phyloP scores from a whole-genome alignment of 2,113 vertebrate genomes.

The Manacus vitellinus region DNA sequence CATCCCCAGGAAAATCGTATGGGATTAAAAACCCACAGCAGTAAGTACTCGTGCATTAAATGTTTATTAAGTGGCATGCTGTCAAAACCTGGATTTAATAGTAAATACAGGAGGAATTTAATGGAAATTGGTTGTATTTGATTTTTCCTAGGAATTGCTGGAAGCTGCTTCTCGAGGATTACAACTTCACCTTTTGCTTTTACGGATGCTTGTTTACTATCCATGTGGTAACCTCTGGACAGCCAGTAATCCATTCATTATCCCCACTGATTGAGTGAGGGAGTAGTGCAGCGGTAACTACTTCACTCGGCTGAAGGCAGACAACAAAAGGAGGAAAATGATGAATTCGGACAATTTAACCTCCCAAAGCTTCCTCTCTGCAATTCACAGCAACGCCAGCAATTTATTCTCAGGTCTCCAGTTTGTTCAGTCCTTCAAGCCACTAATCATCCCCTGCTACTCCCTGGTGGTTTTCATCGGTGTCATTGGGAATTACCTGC shows the following conservation, averaged over 20 bases:
- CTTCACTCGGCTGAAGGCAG: constrained; percentile 1
- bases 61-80: constrained; percentile 48
- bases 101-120: background rate
- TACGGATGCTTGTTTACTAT: constrained; percentile 16
- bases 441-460: constrained; percentile 83
- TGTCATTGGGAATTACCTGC: constrained; percentile 83
- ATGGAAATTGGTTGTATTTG: constrained; percentile 9
- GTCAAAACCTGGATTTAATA: constrained; percentile 20
- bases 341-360: constrained; percentile 70
- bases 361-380: constrained; percentile 74
- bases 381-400: constrained; percentile 67
- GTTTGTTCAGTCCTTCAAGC: constrained; percentile 82
- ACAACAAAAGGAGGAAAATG: constrained; percentile 22
- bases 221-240: constrained; percentile 29
- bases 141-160: constrained; percentile 41
- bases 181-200: constrained; percentile 34
- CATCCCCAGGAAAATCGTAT: constrained; percentile 27
- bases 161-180: constrained; percentile 14
- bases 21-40: constrained; percentile 35
- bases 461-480: constrained; percentile 78
- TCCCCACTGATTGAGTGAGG: background rate
- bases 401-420: constrained; percentile 80
- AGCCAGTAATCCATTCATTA: constrained; percentile 17
- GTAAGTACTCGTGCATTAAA: constrained; percentile 63
- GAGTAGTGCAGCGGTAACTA: background rate